phyloP scores from a whole-genome alignment of 2,113 vertebrate species.

The Paedocypris sp. region DNA sequence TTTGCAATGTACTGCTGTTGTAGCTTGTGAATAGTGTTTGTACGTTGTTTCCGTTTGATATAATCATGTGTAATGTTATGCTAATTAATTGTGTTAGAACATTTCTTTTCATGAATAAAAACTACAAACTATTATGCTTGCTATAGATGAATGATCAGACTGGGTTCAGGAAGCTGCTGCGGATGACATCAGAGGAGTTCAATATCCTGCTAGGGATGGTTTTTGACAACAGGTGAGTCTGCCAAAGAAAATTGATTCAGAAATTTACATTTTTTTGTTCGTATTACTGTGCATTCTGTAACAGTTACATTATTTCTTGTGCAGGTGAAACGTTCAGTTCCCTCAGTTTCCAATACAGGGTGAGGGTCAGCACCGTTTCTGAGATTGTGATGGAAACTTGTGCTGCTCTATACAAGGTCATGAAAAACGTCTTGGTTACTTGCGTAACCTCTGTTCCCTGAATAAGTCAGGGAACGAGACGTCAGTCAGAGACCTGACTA shows the following conservation, averaged over 20 bases:
- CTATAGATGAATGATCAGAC: not conserved
- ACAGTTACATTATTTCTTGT: not conserved
- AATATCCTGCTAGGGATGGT: not conserved
- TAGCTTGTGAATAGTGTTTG: not conserved
- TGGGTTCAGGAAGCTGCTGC: not conserved
- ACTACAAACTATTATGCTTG: not conserved
- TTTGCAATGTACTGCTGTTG: not conserved
- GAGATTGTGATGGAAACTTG: not conserved
- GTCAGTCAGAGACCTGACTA: no score
- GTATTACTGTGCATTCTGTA: not conserved
- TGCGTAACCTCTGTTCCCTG: no score
- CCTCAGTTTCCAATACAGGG: slow-evolving; percentile 12
- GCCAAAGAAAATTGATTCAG: not conserved
- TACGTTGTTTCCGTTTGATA: not conserved
- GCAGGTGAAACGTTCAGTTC: not conserved
- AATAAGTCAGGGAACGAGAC: no score
- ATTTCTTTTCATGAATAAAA: not conserved
- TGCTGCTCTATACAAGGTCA: not conserved
- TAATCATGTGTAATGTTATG: not conserved
- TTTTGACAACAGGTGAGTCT: not conserved
- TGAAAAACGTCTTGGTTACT: no score
- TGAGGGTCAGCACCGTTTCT: not conserved
- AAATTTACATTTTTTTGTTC: not conserved
- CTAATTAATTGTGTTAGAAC: not conserved
- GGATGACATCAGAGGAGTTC: slow-evolving; percentile 1